phyloP scores from a whole-genome alignment of 2,797 vertebrate genomes.

The Poecile montanus region DNA sequence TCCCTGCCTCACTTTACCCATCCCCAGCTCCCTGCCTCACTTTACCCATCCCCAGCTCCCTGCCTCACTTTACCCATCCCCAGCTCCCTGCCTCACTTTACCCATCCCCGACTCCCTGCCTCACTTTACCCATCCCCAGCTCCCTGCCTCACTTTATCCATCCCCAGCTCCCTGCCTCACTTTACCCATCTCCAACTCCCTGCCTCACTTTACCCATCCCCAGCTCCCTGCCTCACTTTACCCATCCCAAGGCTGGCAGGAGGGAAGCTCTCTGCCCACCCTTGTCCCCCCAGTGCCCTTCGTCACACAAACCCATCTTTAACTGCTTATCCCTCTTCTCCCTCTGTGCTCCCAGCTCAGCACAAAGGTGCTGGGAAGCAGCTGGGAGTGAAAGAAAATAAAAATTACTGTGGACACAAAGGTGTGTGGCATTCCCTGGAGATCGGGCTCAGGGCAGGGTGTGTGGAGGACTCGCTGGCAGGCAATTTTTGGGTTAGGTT shows the following conservation, averaged over 20 bases:
- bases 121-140: too few relatives aligned
- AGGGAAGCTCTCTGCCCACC: background rate
- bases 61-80: too few relatives aligned
- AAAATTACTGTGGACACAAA: background rate
- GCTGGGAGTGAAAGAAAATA: background rate
- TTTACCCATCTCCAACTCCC: too few relatives aligned
- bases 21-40: background rate
- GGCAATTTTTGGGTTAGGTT: background rate
- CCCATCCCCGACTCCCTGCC: background rate
- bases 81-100: background rate
- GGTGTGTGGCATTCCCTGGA: background rate
- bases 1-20: background rate
- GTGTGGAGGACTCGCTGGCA: accelerated
- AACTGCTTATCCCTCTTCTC: background rate
- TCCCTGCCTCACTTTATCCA: background rate
- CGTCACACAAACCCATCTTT: background rate
- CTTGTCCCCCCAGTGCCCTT: accelerated
- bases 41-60: too few relatives aligned
- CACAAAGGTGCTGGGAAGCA: background rate
- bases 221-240: background rate
- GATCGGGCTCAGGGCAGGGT: background rate
- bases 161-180: too few relatives aligned
- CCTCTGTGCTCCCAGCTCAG: background rate
- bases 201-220: background rate
- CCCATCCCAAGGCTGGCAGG: background rate